phyloP scores from a whole-genome alignment of 2,113 vertebrate genomes.

The Channa argus region DNA sequence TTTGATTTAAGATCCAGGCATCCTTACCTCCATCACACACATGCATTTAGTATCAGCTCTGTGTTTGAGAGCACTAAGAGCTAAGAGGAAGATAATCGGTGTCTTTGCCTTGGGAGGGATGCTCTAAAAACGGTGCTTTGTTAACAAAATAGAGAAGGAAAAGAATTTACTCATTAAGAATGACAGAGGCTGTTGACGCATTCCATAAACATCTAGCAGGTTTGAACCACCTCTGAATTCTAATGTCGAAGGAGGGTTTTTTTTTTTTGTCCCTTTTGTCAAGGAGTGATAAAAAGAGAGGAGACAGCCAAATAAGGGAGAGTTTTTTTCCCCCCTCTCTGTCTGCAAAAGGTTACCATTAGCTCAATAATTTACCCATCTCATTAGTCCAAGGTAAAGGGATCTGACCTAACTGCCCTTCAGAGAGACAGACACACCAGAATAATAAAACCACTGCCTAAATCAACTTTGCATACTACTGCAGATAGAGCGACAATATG shows the following conservation, averaged over 20 bases:
- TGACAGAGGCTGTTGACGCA: conserved; percentile 94
- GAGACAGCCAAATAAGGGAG: conserved; percentile 54
- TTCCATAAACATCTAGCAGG: conserved; percentile 91
- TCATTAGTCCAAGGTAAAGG: conserved; percentile 74
- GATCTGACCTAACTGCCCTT: conserved; percentile 73
- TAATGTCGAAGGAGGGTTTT: conserved; percentile 85
- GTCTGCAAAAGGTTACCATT: conserved; percentile 72
- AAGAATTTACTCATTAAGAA: conserved; percentile 91
- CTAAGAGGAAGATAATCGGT: conserved; percentile 86
- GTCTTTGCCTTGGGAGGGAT: conserved; percentile 88
- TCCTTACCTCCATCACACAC: conserved; percentile 78
- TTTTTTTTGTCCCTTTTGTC: conserved; percentile 70
- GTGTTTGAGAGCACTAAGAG: conserved; percentile 3
- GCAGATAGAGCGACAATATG: conserved; percentile 27
- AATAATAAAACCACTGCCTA: conserved; percentile 65
- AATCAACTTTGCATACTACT: conserved; percentile 48
- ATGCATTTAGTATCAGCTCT: background rate
- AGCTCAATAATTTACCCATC: conserved; percentile 78
- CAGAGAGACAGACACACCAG: conserved; percentile 62
- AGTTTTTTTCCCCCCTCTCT: conserved; percentile 37
- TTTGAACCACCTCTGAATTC: conserved; percentile 90
- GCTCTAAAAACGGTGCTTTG: conserved; percentile 90
- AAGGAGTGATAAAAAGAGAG: conserved; percentile 18
- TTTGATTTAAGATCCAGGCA: conserved; percentile 86
- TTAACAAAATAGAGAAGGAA: conserved; percentile 84